Conservation (phyloP, 1,140 invertebrate species). For the Leptopilina boulardi region DNA sequence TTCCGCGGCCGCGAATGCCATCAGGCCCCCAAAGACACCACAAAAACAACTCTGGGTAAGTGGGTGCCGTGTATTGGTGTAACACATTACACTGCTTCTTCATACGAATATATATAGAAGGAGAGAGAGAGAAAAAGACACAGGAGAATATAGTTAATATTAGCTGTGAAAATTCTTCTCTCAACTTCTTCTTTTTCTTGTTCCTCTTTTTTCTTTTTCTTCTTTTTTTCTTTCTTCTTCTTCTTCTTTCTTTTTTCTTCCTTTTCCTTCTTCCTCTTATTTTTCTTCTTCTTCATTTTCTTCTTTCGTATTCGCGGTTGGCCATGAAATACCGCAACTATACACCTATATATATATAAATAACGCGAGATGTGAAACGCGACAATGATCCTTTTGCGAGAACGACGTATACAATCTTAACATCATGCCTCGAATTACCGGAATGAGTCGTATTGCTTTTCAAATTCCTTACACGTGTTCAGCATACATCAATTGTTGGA, state of each 20-base stretch:
- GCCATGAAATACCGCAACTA: slow-evolving; percentile 18
- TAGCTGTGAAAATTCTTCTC: slow-evolving; percentile 35
- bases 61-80: slow-evolving; percentile 57
- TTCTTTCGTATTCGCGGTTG: background rate
- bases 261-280: too few relatives aligned
- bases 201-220: too few relatives aligned
- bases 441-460: slow-evolving; percentile 25
- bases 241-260: too few relatives aligned
- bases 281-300: too few relatives aligned
- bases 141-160: slow-evolving; percentile 35
- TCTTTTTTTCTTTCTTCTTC: too few relatives aligned
- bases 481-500: slow-evolving; percentile 13
- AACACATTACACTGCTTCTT: slow-evolving; percentile 45
- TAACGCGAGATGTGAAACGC: background rate
- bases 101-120: background rate
- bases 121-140: too few relatives aligned
- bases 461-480: background rate
- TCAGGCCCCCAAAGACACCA: slow-evolving; percentile 23
- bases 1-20: slow-evolving; percentile 53
- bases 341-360: background rate
- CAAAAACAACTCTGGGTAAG: slow-evolving; percentile 52
- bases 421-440: slow-evolving; percentile 14
- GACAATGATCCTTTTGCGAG: background rate
- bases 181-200: slow-evolving; percentile 4
- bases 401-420: slow-evolving; percentile 6